phyloP scores from a whole-genome alignment of 2,888 invertebrate genomes.

The Papilio elwesi region DNA sequence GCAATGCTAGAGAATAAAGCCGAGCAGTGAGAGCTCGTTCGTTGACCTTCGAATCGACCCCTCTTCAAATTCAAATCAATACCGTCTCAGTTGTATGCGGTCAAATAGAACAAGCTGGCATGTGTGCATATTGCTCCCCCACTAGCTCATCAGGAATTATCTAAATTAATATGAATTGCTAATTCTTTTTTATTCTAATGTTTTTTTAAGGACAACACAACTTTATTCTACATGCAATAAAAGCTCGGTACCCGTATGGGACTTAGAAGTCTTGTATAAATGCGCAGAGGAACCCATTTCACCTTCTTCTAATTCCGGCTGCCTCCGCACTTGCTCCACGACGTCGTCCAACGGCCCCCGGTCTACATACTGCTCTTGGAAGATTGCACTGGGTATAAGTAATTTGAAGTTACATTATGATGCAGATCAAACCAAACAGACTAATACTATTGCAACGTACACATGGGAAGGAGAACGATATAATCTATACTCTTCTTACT shows the following conservation, averaged over 20 bases:
- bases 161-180: not conserved
- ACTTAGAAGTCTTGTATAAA: slow-evolving; percentile 65
- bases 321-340: slow-evolving; percentile 74
- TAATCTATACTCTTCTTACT: no score
- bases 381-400: slow-evolving; percentile 58
- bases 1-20: no score
- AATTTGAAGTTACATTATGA: not conserved
- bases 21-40: no score
- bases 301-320: slow-evolving; percentile 78
- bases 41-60: no score
- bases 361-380: slow-evolving; percentile 68
- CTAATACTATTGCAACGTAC: not conserved
- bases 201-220: no score
- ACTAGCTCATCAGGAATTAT: not conserved
- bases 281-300: slow-evolving; percentile 73
- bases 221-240: not conserved
- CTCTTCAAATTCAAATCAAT: no score
- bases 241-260: slow-evolving; percentile 60
- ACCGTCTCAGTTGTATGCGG: no score
- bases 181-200: not conserved
- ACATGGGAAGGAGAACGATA: not conserved
- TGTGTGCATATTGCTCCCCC: no score
- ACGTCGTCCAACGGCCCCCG: slow-evolving; percentile 77
- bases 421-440: not conserved
- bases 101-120: no score